Evolutionary conservation across 2,888 invertebrate genomes (phyloP).

Genomic region (Anticlea derivata): DNA sequence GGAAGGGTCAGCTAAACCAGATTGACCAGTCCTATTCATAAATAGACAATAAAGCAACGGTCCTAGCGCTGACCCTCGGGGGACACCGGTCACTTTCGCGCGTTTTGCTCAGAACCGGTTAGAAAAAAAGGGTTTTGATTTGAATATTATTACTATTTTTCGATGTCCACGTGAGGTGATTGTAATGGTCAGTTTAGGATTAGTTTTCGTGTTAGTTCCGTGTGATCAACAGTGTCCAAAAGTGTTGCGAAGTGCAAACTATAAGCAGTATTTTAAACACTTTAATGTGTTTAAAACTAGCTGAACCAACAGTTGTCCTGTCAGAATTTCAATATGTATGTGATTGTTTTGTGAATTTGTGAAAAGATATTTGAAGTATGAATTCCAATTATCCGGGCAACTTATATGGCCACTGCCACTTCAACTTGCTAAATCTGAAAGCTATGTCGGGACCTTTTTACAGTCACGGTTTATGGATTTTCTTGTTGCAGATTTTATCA

Average conservation of each 20-base stretch:
- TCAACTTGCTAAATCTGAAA: too few relatives aligned
- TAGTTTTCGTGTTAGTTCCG: slow-evolving; percentile 46
- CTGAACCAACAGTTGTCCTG: too few relatives aligned
- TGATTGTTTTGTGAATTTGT: too few relatives aligned
- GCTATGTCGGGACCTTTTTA: too few relatives aligned
- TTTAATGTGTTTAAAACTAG: not conserved
- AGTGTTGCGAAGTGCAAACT: slow-evolving; percentile 37
- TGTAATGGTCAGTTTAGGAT: slow-evolving; percentile 65
- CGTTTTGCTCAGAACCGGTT: slow-evolving; percentile 68
- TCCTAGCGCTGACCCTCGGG: slow-evolving; percentile 71
- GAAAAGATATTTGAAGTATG: too few relatives aligned
- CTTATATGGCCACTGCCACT: too few relatives aligned
- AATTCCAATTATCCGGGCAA: too few relatives aligned
- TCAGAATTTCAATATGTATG: too few relatives aligned
- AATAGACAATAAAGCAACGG: slow-evolving; percentile 67
- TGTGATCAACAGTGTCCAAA: slow-evolving; percentile 47
- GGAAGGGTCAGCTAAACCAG: slow-evolving; percentile 80
- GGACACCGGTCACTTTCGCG: slow-evolving; percentile 73
- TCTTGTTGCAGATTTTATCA: too few relatives aligned
- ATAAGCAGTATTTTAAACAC: too few relatives aligned
- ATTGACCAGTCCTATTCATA: slow-evolving; percentile 77
- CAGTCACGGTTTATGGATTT: too few relatives aligned
- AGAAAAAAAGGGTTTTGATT: slow-evolving; percentile 60
- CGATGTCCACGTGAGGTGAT: slow-evolving; percentile 45
- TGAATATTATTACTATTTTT: slow-evolving; percentile 57